A percentile compares a stretch with the other conserved stretches of the same genome.
These are phyloP conservation scores for Orthochromis malagaraziensis DNA, from an alignment of 2,113 vertebrate genomes.

Conservation along the genomic window DNA sequence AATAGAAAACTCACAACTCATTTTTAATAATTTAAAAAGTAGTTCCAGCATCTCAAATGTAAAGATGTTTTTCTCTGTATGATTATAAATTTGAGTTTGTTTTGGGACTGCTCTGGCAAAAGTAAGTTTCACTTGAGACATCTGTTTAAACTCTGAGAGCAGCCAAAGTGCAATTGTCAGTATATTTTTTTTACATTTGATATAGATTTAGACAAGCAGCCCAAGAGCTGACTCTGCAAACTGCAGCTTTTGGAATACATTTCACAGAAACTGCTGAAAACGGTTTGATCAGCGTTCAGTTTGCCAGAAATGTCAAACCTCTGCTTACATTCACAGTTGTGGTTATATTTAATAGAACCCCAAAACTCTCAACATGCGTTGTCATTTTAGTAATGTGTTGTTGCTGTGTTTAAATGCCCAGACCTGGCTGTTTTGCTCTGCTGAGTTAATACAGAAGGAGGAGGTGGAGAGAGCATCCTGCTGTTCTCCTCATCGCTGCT, in stretches of 20 bases:
- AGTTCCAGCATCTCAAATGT: background rate
- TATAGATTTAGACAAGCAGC: background rate
- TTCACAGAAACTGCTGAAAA: background rate
- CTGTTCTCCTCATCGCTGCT: constrained; percentile 22
- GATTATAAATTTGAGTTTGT: background rate
- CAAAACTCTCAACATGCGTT: background rate
- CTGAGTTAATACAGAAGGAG: background rate
- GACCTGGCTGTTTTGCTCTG: constrained; percentile 13
- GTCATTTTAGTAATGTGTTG: background rate
- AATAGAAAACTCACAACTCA: background rate
- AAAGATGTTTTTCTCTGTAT: background rate
- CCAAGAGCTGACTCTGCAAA: background rate
- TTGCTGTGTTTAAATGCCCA: background rate
- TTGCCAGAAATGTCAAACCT: background rate
- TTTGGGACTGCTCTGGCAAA: background rate
- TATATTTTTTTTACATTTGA: background rate
- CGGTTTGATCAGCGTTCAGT: background rate
- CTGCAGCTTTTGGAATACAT: background rate
- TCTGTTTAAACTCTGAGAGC: background rate
- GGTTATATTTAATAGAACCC: background rate
- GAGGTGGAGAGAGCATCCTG: background rate
- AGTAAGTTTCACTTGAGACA: background rate
- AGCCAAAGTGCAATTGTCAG: background rate
- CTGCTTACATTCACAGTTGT: background rate
- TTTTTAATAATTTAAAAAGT: background rate